phyloP scores from a whole-genome alignment of 1,140 invertebrate species.

The Drosophila ironensis region DNA sequence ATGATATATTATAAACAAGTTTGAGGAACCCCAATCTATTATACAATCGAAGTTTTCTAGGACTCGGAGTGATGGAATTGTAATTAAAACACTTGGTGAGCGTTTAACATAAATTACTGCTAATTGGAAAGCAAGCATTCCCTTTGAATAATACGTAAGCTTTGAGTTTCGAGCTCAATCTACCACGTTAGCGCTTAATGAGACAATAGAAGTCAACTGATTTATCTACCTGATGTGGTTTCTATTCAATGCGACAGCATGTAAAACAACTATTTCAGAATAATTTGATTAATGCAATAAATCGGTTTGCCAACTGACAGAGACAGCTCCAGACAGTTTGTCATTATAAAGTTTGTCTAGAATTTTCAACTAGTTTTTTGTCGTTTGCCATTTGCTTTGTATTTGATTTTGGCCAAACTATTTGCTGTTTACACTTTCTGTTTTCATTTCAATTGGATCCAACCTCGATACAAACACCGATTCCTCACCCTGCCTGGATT shows the following conservation, averaged over 20 bases:
- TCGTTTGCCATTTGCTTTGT: neutral
- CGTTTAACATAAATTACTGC: neutral
- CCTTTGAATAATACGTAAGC: neutral
- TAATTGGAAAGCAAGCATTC: slow-evolving; percentile 4
- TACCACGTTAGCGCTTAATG: slow-evolving; percentile 6
- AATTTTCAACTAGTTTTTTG: neutral
- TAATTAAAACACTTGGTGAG: neutral
- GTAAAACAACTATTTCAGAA: slow-evolving; percentile 2
- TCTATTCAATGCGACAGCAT: neutral
- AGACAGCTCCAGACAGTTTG: slow-evolving; percentile 15
- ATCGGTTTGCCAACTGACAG: slow-evolving; percentile 4
- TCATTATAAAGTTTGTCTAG: slow-evolving; percentile 7
- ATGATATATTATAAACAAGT: too few relatives aligned
- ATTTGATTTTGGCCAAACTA: neutral
- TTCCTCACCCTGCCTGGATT: neutral
- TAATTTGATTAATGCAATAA: slow-evolving; percentile 18
- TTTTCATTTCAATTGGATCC: slow-evolving; percentile 18
- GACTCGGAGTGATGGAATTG: too few relatives aligned
- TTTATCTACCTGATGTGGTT: slow-evolving; percentile 4
- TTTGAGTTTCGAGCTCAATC: slow-evolving; percentile 3
- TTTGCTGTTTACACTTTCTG: slow-evolving; percentile 1
- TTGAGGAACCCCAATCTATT: too few relatives aligned
- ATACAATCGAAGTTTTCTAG: too few relatives aligned
- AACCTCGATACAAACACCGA: neutral
- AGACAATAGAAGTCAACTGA: neutral